Evolutionary conservation across 2,797 vertebrate species (phyloP), one percentile per base, ranked within the genome.

Genomic region (Nyctalus aviator): DNA sequence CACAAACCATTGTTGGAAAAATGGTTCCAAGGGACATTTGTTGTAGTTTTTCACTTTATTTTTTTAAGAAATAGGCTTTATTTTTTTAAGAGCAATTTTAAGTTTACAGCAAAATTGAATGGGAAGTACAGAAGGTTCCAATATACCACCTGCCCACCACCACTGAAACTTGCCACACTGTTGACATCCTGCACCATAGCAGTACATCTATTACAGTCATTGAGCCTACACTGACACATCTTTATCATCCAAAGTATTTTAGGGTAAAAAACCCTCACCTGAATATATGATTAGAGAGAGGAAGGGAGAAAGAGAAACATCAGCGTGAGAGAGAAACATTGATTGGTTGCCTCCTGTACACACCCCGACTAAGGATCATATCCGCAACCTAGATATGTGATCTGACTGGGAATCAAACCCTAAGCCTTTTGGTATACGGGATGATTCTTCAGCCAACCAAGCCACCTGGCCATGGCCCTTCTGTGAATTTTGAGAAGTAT

Each of bases 1-100:
- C 14, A 77, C 32, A 90, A 90, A 86, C 4, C 4, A 62, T 62
- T 91, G 93, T 92, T 84, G 44, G 27, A 76, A 88, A 62, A 64
- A 66, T 94, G 57, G 14, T 72, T 91, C 27, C 50, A 48, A 78
- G 20, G 50, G 8, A n/a, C 9, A 71, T 88, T 95, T 88, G 12
- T 72, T 83, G 25, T 68, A 69, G 17, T 72, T 79, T 73, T 62
- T 35, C 41, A 35, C 81, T 46, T 81, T 78, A 9, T 66, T 79
- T 87, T 85, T 85, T 78, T 73, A 85, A 73, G 48, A 37, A 55
- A 14, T 23, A 66, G 53, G 14, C 25, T 82, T 71, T 23, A n/a
- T 46, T 46, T 83, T 85, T 84, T 94, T 44, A 4, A 84, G 72
- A 71, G 21, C 21, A 78, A n/a, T 66, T 84, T 68, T 44, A 83